Evolutionary conservation across 2,797 vertebrate species (phyloP), one percentile per base, ranked within the genome.

Genomic region (Rhinichthys osculus): DNA sequence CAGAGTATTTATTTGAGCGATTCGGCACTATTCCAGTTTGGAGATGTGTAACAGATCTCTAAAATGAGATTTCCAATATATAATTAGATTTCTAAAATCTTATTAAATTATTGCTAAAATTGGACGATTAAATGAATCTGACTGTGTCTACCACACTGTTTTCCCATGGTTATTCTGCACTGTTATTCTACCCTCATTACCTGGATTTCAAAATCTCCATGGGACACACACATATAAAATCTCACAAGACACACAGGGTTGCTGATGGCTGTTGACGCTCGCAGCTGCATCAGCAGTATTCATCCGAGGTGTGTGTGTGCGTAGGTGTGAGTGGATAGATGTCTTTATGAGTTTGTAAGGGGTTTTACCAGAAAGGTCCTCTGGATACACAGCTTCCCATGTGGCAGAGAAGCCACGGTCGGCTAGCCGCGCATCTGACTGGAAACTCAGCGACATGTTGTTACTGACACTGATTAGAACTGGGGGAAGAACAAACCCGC

Each of bases 341-440:
- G 23, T 27, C 47, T 57, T 79, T 78, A 82, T 78, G 14, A 66
- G 64, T 79, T 57, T 86, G 76, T 50, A 74, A 87, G 73, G 57
- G 80, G 86, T 35, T 38, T 88, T 93, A 96, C 96, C 95, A 91
- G 91, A 73, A 57, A 96, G 93, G 87, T 96, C 95, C 84, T 95
- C 94, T 23, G 94, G 94, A 88, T 95, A 93, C 70, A 95, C 94
- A 7, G 94, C 95, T 87, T 95, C 94, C 95, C 95, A 96, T 77
- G 87, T 93, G 82, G 93, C 94, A 71, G 92, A 93, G 91, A 96
- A 96, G 42, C 95, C 95, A n/a, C 88, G 85, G 88, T 95, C 95
- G 71, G 94, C 90, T 88, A 95, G 93, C n/a, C 91, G 91, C 64
- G 90, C 47, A 81, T 96, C 95, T 13, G 95, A 95, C 88, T 92